Percentiles rank a stretch among this genome's conserved stretches.
Conservation (phyloP, 1,140 invertebrate genomes). For the Mylabris phalerata region DNA sequence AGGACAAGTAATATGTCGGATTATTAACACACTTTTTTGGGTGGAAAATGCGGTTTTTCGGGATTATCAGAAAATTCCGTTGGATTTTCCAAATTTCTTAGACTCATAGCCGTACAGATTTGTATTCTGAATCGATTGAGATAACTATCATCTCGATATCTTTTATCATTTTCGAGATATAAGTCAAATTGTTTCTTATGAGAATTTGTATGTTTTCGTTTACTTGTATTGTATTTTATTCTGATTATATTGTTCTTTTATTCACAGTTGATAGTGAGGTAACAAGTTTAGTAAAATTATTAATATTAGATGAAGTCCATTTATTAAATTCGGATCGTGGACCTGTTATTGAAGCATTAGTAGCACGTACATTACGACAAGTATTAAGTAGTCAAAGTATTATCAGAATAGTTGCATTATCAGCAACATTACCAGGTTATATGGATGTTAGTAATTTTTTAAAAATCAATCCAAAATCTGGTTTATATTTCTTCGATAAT, state of each 20-base stretch:
- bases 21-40: too few relatives aligned
- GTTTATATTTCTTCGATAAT: constrained; percentile 96
- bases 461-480: constrained; percentile 85
- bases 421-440: constrained; percentile 97
- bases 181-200: too few relatives aligned
- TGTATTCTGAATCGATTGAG: too few relatives aligned
- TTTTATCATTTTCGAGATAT: too few relatives aligned
- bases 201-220: too few relatives aligned
- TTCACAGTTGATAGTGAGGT: constrained; percentile 78
- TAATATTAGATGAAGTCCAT: constrained; percentile 99
- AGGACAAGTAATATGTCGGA: too few relatives aligned
- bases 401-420: constrained; percentile 96
- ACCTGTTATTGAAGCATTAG: constrained; percentile 94
- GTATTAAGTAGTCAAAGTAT: constrained; percentile 93
- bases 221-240: not conserved
- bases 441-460: constrained; percentile 93
- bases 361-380: constrained; percentile 89
- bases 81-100: too few relatives aligned
- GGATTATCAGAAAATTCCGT: too few relatives aligned
- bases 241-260: constrained; percentile 1
- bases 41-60: too few relatives aligned
- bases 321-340: constrained; percentile 95
- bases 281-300: constrained; percentile 81
- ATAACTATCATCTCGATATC: too few relatives aligned
- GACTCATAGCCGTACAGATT: too few relatives aligned